These are phyloP conservation scores for Nemopilema nomurai DNA, from an alignment of 30 jellyfish, hydroid and myxozoan species.

Conservation along the genomic window DNA sequence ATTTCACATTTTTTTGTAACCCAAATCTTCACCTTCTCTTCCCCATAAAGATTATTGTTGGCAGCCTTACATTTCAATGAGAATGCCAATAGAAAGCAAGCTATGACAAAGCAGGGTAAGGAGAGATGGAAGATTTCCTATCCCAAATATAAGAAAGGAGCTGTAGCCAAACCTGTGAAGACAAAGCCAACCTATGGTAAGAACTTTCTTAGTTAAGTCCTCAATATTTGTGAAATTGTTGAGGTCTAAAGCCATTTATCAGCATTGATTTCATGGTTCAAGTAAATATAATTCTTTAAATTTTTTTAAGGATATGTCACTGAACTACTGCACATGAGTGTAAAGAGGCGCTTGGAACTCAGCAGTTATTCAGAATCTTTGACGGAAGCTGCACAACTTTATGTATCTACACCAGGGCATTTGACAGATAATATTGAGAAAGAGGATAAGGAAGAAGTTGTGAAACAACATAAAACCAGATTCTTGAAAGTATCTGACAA, in stretches of 20 bases:
- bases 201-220: background rate
- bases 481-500: background rate
- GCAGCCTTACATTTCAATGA: conserved; percentile 33
- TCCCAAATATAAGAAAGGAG: conserved; percentile 29
- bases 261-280: background rate
- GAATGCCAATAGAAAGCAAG: background rate
- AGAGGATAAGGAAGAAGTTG: conserved; percentile 11
- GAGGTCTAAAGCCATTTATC: background rate
- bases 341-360: conserved; percentile 9
- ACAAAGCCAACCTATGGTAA: background rate
- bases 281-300: background rate
- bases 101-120: conserved; percentile 9
- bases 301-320: background rate
- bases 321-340: conserved; percentile 8
- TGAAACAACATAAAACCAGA: conserved; percentile 16
- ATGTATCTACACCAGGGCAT: conserved; percentile 15
- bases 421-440: conserved; percentile 6
- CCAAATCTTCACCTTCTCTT: background rate
- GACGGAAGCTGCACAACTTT: background rate
- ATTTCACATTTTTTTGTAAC: background rate
- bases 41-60: background rate
- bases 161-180: background rate
- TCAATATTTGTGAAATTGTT: background rate
- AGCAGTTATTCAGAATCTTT: conserved; percentile 13
- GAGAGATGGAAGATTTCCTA: conserved; percentile 14